Conservation (phyloP, 2,888 invertebrate species). For the Tinea pellionella region DNA sequence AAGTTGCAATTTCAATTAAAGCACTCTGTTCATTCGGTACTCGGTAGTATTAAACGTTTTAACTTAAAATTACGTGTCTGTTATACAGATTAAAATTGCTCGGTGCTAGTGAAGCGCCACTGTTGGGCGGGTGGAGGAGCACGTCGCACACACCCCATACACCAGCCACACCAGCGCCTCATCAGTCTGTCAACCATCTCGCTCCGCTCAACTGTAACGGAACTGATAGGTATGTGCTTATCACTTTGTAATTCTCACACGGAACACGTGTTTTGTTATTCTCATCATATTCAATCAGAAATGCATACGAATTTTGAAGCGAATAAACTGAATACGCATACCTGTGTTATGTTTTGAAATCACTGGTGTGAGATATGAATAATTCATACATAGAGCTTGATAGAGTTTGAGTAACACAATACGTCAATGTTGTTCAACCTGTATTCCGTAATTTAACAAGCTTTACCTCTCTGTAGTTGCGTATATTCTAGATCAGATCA, state of each 20-base stretch:
- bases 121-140: constrained; percentile 76
- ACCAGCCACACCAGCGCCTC: constrained; percentile 61
- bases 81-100: constrained; percentile 73
- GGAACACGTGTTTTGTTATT: background rate
- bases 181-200: constrained; percentile 63
- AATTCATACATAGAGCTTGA: background rate
- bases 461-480: background rate
- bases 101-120: constrained; percentile 80
- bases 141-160: constrained; percentile 52
- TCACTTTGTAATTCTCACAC: background rate
- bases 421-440: background rate
- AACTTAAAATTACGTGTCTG: background rate
- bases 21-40: background rate
- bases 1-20: background rate
- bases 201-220: constrained; percentile 59
- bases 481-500: background rate
- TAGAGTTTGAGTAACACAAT: background rate
- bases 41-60: too few relatives aligned
- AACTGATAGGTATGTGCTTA: constrained; percentile 40
- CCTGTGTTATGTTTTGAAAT: background rate
- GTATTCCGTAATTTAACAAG: background rate
- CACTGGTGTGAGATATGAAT: background rate
- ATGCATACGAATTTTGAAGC: background rate
- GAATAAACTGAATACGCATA: background rate
- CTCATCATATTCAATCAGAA: background rate